A percentile compares a stretch with the other conserved stretches of the same genome.
Conservation (phyloP, 2,797 vertebrate species). For the Sarcophilus harrisii region DNA sequence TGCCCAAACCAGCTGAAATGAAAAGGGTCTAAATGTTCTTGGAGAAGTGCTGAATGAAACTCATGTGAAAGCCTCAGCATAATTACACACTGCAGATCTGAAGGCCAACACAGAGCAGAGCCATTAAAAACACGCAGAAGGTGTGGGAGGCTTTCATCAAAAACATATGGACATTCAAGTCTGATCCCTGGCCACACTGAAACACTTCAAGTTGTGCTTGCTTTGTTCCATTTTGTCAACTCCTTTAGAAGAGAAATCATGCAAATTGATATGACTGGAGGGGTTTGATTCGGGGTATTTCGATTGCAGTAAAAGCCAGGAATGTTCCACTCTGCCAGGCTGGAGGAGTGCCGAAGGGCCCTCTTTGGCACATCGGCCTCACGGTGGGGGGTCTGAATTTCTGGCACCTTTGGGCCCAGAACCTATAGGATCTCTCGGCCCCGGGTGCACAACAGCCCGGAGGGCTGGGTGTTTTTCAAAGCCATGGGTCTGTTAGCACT, state of each 20-base stretch:
- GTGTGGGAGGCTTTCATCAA: slow-evolving; percentile 28
- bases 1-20: slow-evolving; percentile 37
- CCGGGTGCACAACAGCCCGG: not conserved
- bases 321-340: slow-evolving; percentile 16
- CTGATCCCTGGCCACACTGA: slow-evolving; percentile 30
- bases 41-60: slow-evolving; percentile 17
- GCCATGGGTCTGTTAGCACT: not conserved
- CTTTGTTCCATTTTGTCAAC: slow-evolving; percentile 33
- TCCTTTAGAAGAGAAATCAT: slow-evolving; percentile 29
- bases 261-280: not conserved
- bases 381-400: not conserved
- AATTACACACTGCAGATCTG: slow-evolving; percentile 49
- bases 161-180: slow-evolving; percentile 2
- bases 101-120: slow-evolving; percentile 47
- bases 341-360: slow-evolving; percentile 11
- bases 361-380: not conserved
- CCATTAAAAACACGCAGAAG: slow-evolving; percentile 47
- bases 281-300: not conserved
- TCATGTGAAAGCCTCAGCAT: slow-evolving; percentile 35
- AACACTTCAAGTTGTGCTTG: slow-evolving; percentile 35
- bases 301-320: slow-evolving; percentile 9
- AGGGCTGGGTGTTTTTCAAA: slow-evolving; percentile 41
- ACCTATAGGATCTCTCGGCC: not conserved
- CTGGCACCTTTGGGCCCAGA: not conserved
- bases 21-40: slow-evolving; percentile 56